Base-by-base conservation (phyloP, 2,888 invertebrate species). In the Harmothoe impar region DNA sequence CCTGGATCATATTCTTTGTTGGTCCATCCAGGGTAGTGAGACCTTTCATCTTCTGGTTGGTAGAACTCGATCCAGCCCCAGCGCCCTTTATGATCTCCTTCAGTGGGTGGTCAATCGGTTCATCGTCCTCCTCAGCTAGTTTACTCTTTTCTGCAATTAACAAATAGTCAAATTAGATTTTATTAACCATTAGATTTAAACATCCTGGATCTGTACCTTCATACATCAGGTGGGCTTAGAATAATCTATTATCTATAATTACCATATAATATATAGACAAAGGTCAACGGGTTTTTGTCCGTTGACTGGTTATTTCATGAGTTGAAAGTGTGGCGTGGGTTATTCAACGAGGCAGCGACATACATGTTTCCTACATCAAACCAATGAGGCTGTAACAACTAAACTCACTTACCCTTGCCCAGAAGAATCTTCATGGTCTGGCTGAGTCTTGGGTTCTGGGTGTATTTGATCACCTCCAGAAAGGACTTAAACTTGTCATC, bases 381-480 rank as follows among this genome's bases (percentile, higher is more conserved):
- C n/a, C n/a, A n/a, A n/a, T n/a, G n/a, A n/a, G n/a, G n/a, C n/a
- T n/a, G n/a, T n/a, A n/a, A n/a, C n/a, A n/a, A n/a, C n/a, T n/a
- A n/a, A n/a, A 7, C 10, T 43, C 43, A 43, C 29, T 72, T 29
- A 72, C 72, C 72, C 17, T 72, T 72, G 0, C 25, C 25, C 15
- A 72, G 72, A 23, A 72, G 29, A 15, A n/a, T 29, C 15, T 29
- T 29, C 72, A 72, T 25, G 25, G 25, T 29, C 72, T 72, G 72
- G 29, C 7, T 29, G 3, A 72, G 72, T 3, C 72, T 23, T 29
- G 72, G 72, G 72, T 72, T 72, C 29, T 72, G 72, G 72, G 72
- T 72, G 29, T 72, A 25, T 72, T 72, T 72, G 29, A 72, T 25
- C 29, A 72, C 72, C 72, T 72, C 72, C 72, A 72, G 25, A 25